phyloP scores from a whole-genome alignment of 1,140 invertebrate genomes.

The Spodoptera litura region DNA sequence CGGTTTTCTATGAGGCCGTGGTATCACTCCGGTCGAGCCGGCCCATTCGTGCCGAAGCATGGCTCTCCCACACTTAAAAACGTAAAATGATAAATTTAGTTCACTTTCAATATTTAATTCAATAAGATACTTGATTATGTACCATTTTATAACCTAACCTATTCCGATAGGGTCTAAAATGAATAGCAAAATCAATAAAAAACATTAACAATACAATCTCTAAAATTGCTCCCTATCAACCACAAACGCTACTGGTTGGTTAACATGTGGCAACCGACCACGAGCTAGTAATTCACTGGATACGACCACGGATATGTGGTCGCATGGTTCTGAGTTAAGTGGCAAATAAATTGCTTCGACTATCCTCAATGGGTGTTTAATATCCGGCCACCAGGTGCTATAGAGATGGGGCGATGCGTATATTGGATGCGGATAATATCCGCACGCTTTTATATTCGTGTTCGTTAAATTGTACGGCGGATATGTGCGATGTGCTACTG shows the following conservation, averaged over 20 bases:
- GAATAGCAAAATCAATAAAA: no score
- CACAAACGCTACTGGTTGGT: neutral
- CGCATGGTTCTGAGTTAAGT: constrained; percentile 42
- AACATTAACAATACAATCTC: neutral
- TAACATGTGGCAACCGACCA: constrained; percentile 1
- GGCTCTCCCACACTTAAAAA: no score
- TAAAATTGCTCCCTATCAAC: neutral
- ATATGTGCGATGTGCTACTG: neutral
- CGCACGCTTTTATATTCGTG: constrained; percentile 12
- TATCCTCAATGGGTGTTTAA: constrained; percentile 39
- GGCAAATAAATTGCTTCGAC: constrained; percentile 45
- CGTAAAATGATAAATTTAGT: no score
- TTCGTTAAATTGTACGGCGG: neutral
- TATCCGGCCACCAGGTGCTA: constrained; percentile 42
- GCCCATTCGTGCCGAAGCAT: no score
- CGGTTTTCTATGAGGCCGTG: no score
- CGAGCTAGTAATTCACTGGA: constrained; percentile 25
- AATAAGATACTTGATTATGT: no score
- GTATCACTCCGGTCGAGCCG: no score
- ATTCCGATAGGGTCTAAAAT: no score
- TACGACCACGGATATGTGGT: constrained; percentile 39
- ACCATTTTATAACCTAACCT: no score
- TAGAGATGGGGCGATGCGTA: constrained; percentile 30
- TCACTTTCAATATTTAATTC: no score
- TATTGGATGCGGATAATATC: constrained; percentile 35